Base-by-base conservation (phyloP, 2,888 invertebrate genomes). In the Antheraea yamamai region DNA sequence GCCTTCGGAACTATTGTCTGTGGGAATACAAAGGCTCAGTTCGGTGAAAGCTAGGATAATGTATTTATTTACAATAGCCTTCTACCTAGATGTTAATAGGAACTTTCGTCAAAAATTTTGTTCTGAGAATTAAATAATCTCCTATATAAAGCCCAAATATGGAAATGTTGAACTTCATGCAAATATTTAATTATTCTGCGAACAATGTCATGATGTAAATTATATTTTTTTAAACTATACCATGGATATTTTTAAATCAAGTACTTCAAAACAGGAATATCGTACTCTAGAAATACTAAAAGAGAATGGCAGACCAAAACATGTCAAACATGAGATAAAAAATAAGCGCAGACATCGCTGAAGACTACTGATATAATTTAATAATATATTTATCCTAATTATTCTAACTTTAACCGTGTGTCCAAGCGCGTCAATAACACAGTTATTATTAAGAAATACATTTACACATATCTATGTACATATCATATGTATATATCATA, bases 1-100 rank as follows among this genome's bases (percentile, higher is more conserved):
- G 64, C 64, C 26, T 66, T 66, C 26, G 64, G 64, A 30, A 66
- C 64, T 66, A 66, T 66, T 66, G 64, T 66, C 26, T 30, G 20
- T 16, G 18, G 4, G 30, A 30, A 66, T 12, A 23, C 61, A 61
- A 23, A n/a, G 64, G 30, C 26, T 12, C 64, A 8, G 12, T 66
- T 66, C 64, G 26, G 64, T 66, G 30, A 66, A 66, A 66, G 14
- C 64, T 66, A 66, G 16, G 14, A 66, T 14, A 66, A 30, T 26
- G 20, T 4, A 26, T 47, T 47, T 4, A 26, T 66, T 66, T 26
- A 66, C 64, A 66, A 30, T 20, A 26, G 16, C 16, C 30, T 26
- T 30, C 64, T 66, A 66, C 64, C 26, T 66, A 66, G 16, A 66
- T 30, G 26, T 66, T 30, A 66, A 16, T 26, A 26, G 14, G 26